Percentiles rank a stretch among this genome's conserved stretches.
phyloP scores from a whole-genome alignment of 2,888 invertebrate genomes.

The Drymonia ruficornis region DNA sequence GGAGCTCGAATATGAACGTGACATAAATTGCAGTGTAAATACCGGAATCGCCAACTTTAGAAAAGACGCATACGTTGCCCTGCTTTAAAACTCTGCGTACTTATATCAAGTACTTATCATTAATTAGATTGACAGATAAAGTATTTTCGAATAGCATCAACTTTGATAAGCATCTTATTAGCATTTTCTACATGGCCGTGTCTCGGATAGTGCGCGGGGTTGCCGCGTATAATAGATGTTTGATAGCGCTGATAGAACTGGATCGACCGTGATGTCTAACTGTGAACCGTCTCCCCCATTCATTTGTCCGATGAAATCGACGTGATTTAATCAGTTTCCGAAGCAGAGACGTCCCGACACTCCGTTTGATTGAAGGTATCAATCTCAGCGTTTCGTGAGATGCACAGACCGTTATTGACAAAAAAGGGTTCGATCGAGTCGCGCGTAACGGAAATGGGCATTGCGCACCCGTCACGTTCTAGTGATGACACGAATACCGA shows the following conservation, averaged over 20 bases:
- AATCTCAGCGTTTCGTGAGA: constrained; percentile 78
- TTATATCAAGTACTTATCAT: neutral
- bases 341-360: constrained; percentile 72
- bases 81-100: too few relatives aligned
- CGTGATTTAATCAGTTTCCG: constrained; percentile 81
- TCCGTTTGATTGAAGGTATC: constrained; percentile 79
- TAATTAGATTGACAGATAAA: neutral
- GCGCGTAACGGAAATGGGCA: constrained; percentile 80
- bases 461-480: constrained; percentile 72
- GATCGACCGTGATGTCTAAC: constrained; percentile 72
- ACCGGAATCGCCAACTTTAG: too few relatives aligned
- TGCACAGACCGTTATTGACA: constrained; percentile 77
- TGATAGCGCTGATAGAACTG: constrained; percentile 61
- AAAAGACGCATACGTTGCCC: too few relatives aligned
- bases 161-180: constrained; percentile 13
- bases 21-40: constrained; percentile 5
- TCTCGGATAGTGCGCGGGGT: constrained; percentile 29
- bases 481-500: constrained; percentile 76
- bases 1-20: constrained; percentile 27
- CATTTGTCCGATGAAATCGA: constrained; percentile 75
- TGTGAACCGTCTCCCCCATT: constrained; percentile 64
- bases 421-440: constrained; percentile 79
- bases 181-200: constrained; percentile 23
- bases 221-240: constrained; percentile 48
- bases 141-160: neutral